These are phyloP conservation scores for Axea sp. DNA, from an alignment of 2,888 invertebrate species.

Conservation along the genomic window DNA sequence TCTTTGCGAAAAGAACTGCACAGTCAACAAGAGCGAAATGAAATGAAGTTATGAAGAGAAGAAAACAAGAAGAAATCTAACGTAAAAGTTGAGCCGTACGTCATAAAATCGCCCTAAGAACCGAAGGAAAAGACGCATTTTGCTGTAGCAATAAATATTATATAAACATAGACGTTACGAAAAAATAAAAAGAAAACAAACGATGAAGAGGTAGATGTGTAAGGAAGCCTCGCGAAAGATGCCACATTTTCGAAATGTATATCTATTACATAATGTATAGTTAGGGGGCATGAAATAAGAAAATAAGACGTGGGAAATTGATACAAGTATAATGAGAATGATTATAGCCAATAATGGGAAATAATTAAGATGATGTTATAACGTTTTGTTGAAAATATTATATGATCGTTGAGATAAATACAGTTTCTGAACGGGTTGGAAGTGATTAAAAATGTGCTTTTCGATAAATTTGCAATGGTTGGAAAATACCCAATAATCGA, in stretches of 20 bases:
- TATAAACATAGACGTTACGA: conserved; percentile 52
- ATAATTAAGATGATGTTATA: conserved; percentile 54
- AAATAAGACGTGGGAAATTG: conserved; percentile 7
- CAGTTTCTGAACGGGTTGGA: conserved; percentile 39
- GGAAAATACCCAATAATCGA: neutral
- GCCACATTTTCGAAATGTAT: conserved; percentile 47
- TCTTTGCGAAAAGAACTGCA: conserved; percentile 33
- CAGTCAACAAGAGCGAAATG: conserved; percentile 4
- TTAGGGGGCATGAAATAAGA: conserved; percentile 38
- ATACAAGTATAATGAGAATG: conserved; percentile 31
- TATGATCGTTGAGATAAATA: conserved; percentile 58
- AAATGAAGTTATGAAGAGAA: neutral
- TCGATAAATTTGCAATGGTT: neutral
- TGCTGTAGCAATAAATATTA: conserved; percentile 62
- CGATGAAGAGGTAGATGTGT: conserved; percentile 17
- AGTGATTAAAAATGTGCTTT: no score
- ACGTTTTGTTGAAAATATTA: conserved; percentile 60
- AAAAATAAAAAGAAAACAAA: conserved; percentile 16
- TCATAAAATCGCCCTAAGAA: conserved; percentile 55
- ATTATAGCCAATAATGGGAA: conserved; percentile 50
- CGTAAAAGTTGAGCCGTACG: conserved; percentile 3
- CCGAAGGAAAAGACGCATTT: conserved; percentile 60
- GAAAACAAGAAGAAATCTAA: neutral
- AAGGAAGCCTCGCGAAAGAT: conserved; percentile 48
- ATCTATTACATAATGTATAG: conserved; percentile 55